A percentile compares a stretch with the other conserved stretches of the same genome.
These are phyloP conservation scores for Falco punctatus DNA, from an alignment of 2,113 vertebrate species.

Conservation along the genomic window DNA sequence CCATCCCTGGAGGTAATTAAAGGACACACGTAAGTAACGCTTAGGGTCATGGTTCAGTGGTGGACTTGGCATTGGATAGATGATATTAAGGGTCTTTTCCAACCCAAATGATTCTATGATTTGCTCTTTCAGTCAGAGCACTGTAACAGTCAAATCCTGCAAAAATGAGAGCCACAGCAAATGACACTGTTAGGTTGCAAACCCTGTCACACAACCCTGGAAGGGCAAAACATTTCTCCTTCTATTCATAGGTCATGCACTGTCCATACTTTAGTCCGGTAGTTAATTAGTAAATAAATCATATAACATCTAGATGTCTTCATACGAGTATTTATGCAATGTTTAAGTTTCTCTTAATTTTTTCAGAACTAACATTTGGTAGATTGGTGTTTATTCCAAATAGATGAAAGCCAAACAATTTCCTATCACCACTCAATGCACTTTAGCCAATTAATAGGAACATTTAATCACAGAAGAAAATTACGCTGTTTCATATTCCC, in stretches of 20 bases:
- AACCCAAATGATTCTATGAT: not conserved
- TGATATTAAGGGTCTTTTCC: not conserved
- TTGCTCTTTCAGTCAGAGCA: not conserved
- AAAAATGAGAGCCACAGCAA: not conserved
- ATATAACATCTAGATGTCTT: not conserved
- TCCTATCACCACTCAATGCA: slow-evolving; percentile 15
- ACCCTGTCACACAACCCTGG: not conserved
- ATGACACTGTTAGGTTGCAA: not conserved
- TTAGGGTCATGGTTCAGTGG: not conserved
- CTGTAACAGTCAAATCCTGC: not conserved
- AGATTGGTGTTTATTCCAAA: slow-evolving; percentile 50
- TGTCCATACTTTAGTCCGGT: not conserved
- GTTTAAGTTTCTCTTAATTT: slow-evolving; percentile 33
- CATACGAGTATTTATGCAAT: not conserved
- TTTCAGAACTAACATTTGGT: slow-evolving; percentile 7
- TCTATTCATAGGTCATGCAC: not conserved
- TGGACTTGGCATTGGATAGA: not conserved
- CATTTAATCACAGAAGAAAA: slow-evolving; percentile 53
- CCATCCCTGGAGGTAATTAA: not conserved
- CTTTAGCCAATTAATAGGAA: slow-evolving; percentile 58
- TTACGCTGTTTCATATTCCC: not conserved
- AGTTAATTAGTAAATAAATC: slow-evolving; percentile 12
- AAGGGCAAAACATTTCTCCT: not conserved
- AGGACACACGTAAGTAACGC: fast-evolving
- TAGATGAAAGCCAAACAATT: slow-evolving; percentile 64